phyloP scores from a whole-genome alignment of 2,113 vertebrate genomes.

The Sapajus apella region DNA sequence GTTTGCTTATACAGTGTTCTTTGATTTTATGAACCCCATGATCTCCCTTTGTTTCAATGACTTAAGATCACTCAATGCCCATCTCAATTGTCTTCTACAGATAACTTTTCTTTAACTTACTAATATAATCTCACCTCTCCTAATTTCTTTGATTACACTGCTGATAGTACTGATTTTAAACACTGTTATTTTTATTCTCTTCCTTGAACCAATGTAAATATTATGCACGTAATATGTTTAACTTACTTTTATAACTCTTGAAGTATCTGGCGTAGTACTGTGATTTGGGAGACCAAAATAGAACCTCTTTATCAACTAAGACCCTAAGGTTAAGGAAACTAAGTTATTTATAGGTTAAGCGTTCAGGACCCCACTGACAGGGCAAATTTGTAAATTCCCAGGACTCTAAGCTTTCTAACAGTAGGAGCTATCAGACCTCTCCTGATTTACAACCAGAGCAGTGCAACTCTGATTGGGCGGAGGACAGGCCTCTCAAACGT shows the following conservation, averaged over 20 bases:
- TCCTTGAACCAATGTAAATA: background rate
- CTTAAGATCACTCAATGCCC: background rate
- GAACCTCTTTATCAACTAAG: background rate
- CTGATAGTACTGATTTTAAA: background rate
- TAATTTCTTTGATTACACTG: background rate
- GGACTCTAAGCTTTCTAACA: background rate
- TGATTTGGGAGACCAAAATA: background rate
- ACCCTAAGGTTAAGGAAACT: background rate
- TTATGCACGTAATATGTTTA: background rate
- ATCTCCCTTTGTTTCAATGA: background rate
- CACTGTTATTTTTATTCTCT: background rate
- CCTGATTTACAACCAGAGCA: background rate
- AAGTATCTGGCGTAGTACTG: background rate
- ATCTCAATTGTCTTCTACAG: background rate
- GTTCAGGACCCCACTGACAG: background rate
- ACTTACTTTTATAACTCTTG: background rate
- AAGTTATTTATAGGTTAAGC: background rate
- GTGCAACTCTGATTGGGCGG: background rate
- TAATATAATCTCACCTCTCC: background rate
- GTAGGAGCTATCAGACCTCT: background rate
- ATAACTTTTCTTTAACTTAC: background rate
- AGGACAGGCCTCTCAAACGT: background rate
- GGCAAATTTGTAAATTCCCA: background rate
- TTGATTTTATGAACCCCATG: background rate
- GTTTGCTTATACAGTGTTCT: background rate